A percentile compares a stretch with the other conserved stretches of the same genome.
Evolutionary conservation across 2,113 vertebrate genomes (phyloP).

Genomic region (Tricholaema leucomelas): DNA sequence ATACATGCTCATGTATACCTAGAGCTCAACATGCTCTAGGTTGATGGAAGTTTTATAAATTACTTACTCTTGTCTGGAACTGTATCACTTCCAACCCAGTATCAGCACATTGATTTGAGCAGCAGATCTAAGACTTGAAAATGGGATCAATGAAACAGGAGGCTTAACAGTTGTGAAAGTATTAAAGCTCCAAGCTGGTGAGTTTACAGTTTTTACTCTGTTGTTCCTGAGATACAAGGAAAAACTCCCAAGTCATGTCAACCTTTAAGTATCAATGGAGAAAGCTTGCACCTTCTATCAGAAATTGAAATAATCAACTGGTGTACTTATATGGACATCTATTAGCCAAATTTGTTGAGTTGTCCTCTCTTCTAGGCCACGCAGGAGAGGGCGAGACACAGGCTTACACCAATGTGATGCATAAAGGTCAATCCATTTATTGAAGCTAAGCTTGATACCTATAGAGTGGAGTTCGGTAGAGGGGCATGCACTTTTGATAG

Average conservation of each 20-base stretch:
- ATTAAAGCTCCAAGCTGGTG: slow-evolving; percentile 35
- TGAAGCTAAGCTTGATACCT: too few relatives aligned
- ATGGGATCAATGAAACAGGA: not conserved
- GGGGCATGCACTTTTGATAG: too few relatives aligned
- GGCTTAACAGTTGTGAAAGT: slow-evolving; percentile 57
- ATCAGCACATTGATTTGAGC: not conserved
- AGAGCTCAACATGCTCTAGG: too few relatives aligned
- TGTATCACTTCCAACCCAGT: not conserved
- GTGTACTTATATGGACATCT: not conserved
- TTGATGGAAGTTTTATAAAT: slow-evolving; percentile 19
- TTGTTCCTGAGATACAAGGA: slow-evolving; percentile 22
- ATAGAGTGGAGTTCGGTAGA: too few relatives aligned
- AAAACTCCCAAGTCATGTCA: not conserved
- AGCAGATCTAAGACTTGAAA: slow-evolving; percentile 18
- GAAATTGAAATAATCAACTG: not conserved
- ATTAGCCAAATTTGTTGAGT: rapidly evolving
- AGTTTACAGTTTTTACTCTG: slow-evolving; percentile 66
- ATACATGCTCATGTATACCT: too few relatives aligned
- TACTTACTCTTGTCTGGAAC: slow-evolving; percentile 16
- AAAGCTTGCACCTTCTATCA: not conserved
- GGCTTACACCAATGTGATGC: too few relatives aligned
- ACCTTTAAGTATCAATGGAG: not conserved
- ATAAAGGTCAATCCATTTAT: too few relatives aligned
- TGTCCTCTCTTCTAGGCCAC: too few relatives aligned
- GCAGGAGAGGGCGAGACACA: too few relatives aligned